Conservation (phyloP, 2,888 invertebrate species). For the Eilema sororculum region DNA sequence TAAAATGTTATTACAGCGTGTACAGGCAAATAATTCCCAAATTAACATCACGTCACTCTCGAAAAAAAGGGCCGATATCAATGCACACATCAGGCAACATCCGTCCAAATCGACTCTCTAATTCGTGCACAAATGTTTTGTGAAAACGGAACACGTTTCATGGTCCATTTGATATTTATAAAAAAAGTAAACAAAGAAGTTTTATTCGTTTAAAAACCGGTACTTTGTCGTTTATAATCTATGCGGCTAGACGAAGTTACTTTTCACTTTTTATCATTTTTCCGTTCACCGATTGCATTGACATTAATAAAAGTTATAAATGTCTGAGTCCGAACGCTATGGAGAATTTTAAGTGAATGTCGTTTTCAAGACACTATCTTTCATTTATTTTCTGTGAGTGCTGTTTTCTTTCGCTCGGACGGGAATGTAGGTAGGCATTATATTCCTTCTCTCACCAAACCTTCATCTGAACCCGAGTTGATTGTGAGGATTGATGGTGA, state of each 20-base stretch:
- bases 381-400: too few relatives aligned
- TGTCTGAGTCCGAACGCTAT: too few relatives aligned
- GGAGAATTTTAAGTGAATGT: too few relatives aligned
- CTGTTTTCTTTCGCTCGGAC: too few relatives aligned
- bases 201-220: slow-evolving; percentile 48
- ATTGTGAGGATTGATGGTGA: too few relatives aligned
- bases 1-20: neutral
- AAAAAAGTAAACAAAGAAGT: slow-evolving; percentile 65
- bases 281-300: slow-evolving; percentile 6
- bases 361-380: too few relatives aligned
- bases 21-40: neutral
- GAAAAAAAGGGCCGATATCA: slow-evolving; percentile 23
- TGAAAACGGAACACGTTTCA: slow-evolving; percentile 71
- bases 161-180: slow-evolving; percentile 71
- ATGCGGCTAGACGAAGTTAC: slow-evolving; percentile 3
- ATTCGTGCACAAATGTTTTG: slow-evolving; percentile 58
- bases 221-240: slow-evolving; percentile 21
- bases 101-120: slow-evolving; percentile 53
- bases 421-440: too few relatives aligned
- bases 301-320: neutral
- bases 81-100: slow-evolving; percentile 34
- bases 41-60: slow-evolving; percentile 17
- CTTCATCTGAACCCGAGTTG: too few relatives aligned
- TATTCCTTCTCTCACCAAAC: too few relatives aligned
- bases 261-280: slow-evolving; percentile 25